phyloP scores from a whole-genome alignment of 2,797 vertebrate species.

The Labeo calbasu region DNA sequence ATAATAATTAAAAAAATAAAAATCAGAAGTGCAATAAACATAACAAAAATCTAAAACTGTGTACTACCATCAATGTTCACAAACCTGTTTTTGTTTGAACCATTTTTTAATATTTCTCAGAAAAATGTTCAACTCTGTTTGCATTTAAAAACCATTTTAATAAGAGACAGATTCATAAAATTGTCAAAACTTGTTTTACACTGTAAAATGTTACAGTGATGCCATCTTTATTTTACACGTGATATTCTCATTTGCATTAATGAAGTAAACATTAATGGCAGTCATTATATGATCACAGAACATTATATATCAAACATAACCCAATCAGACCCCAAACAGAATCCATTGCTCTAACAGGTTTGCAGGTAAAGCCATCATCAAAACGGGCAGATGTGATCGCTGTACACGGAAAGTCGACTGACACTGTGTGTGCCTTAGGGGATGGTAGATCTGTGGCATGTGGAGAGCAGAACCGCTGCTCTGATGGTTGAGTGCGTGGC shows the following conservation, averaged over 20 bases:
- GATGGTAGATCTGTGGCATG: conserved; percentile 23
- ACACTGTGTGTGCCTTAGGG: conserved; percentile 36
- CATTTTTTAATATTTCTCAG: too few relatives aligned
- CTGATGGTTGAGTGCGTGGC: conserved; percentile 70
- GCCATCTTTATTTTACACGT: neutral
- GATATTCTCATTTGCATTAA: neutral
- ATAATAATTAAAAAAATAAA: too few relatives aligned
- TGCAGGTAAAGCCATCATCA: conserved; percentile 2
- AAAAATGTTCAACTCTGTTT: too few relatives aligned
- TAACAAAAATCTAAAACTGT: too few relatives aligned
- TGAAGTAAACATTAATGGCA: neutral
- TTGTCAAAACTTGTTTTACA: too few relatives aligned
- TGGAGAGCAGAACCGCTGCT: conserved; percentile 53
- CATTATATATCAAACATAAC: neutral
- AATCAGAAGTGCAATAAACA: too few relatives aligned
- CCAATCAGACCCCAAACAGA: neutral
- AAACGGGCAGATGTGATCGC: conserved; percentile 25
- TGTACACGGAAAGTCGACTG: conserved; percentile 11
- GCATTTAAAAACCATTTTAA: too few relatives aligned
- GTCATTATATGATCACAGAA: neutral
- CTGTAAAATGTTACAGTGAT: too few relatives aligned
- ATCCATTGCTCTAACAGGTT: conserved; percentile 29
- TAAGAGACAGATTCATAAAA: too few relatives aligned
- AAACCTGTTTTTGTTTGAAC: too few relatives aligned
- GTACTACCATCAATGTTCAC: too few relatives aligned